Base-by-base conservation (phyloP, 2,113 vertebrate genomes). In the Eulemur rufifrons region DNA sequence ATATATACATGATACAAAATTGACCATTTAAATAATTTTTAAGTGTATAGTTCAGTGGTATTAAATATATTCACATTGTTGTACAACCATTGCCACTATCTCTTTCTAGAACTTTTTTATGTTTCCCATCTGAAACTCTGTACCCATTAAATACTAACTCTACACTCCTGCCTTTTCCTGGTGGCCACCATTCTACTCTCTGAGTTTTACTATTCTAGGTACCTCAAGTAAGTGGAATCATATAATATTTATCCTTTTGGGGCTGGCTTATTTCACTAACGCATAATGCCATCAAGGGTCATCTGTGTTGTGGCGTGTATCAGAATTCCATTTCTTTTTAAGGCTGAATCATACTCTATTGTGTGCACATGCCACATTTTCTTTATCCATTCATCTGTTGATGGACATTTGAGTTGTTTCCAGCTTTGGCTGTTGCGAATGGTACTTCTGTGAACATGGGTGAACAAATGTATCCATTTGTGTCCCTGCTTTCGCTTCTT, bases 321-420 rank as follows among this genome's bases (percentile, higher is more conserved):
- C 32, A 84, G 37, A 87, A 74, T 85, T 92, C 52, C 15, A 32
- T 85, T 92, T 71, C 45, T 81, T 94, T 92, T 83, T 68, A 87
- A 86, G 21, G 39, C 52, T 96, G 63, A 66, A 64, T 81, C 73
- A 27, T 80, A 39, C 80, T 78, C 27, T 29, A 45, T 32, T 27
- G 8, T n/a, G 27, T 34, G 71, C 34, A 32, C 8, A 32, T 50
- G 42, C 63, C 27, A 32, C 12, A 74, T 95, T 66, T 74, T 76
- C 39, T 56, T 77, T 11, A 27, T 59, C 29, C 34, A 27, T 32
- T 77, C 61, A 15, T n/a, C 63, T 32, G 8, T 25, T 29, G 21
- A 7, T 42, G 69, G 47, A 15, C 64, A 18, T 17, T 14, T 77
- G 61, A 13, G 14, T 29, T 90, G 56, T 81, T 47, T 86, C 47